These are phyloP conservation scores for Drosophila nigritarsus DNA, from an alignment of 2,888 invertebrate genomes.

Conservation along the genomic window DNA sequence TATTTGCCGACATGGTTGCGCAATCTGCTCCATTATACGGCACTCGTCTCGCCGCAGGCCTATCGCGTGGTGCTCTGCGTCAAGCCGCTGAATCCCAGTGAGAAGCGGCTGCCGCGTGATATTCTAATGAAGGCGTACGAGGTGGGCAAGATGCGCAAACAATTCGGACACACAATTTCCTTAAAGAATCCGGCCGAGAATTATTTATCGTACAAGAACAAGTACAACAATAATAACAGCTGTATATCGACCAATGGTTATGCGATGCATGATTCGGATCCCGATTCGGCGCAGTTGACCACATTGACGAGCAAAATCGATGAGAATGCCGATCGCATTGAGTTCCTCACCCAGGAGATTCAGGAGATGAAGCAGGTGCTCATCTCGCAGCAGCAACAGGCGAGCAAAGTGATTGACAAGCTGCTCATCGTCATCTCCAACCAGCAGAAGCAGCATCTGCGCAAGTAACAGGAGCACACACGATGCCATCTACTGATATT, in stretches of 20 bases:
- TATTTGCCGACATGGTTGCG: conserved; percentile 91
- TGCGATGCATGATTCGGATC: conserved; percentile 86
- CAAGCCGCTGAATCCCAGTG: conserved; percentile 93
- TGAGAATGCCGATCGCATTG: conserved; percentile 89
- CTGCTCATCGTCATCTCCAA: conserved; percentile 84
- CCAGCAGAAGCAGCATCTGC: conserved; percentile 85
- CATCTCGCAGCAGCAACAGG: conserved; percentile 85
- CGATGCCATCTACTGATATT: conserved; percentile 56
- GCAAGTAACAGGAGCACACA: conserved; percentile 70
- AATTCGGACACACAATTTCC: conserved; percentile 89
- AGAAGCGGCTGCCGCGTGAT: conserved; percentile 91
- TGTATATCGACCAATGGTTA: conserved; percentile 80
- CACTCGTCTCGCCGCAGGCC: conserved; percentile 92
- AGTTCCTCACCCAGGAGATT: conserved; percentile 89
- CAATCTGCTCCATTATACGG: conserved; percentile 91
- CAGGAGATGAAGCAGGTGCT: conserved; percentile 88
- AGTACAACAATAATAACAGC: conserved; percentile 88
- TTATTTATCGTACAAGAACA: conserved; percentile 88
- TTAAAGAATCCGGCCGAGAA: conserved; percentile 88
- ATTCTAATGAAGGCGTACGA: conserved; percentile 93
- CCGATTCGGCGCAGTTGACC: conserved; percentile 86
- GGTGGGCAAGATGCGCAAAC: conserved; percentile 91
- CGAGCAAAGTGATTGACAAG: conserved; percentile 85
- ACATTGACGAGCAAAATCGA: conserved; percentile 88
- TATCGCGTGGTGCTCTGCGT: conserved; percentile 93